These are phyloP conservation scores for Manis javanica DNA, from an alignment of 2,797 vertebrate genomes.

Conservation along the genomic window DNA sequence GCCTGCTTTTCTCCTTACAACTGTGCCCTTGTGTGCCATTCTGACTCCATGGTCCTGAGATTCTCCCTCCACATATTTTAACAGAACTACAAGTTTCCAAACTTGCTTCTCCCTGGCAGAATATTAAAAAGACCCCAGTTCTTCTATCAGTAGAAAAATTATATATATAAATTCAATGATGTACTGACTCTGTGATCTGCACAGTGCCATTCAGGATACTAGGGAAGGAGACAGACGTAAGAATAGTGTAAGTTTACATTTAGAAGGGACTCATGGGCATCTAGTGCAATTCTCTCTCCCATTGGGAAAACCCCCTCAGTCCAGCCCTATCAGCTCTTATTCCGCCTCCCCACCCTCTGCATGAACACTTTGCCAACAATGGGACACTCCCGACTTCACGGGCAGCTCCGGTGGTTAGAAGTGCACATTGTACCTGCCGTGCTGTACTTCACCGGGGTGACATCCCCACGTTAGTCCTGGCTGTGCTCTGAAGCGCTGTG, in stretches of 20 bases:
- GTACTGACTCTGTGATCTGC: neutral
- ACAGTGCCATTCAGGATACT: neutral
- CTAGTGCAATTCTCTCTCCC: neutral
- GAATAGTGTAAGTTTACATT: neutral
- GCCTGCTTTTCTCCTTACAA: neutral
- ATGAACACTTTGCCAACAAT: neutral
- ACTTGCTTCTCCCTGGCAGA: neutral
- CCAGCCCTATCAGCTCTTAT: neutral
- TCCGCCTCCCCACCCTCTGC: neutral
- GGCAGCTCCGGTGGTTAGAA: neutral
- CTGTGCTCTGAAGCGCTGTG: neutral
- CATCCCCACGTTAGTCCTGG: accelerated
- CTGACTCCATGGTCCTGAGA: neutral
- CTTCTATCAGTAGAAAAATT: neutral
- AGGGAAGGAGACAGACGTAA: neutral
- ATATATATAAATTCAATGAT: neutral
- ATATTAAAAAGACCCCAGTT: neutral
- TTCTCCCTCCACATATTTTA: neutral
- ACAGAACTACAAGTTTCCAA: neutral
- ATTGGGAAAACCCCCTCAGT: neutral
- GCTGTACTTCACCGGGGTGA: neutral
- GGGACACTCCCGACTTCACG: neutral
- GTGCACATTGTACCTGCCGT: neutral
- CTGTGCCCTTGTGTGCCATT: neutral
- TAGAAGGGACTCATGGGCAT: neutral